Evolutionary conservation across 2,888 invertebrate species (phyloP).

Genomic region (Drosophila neotestacea): DNA sequence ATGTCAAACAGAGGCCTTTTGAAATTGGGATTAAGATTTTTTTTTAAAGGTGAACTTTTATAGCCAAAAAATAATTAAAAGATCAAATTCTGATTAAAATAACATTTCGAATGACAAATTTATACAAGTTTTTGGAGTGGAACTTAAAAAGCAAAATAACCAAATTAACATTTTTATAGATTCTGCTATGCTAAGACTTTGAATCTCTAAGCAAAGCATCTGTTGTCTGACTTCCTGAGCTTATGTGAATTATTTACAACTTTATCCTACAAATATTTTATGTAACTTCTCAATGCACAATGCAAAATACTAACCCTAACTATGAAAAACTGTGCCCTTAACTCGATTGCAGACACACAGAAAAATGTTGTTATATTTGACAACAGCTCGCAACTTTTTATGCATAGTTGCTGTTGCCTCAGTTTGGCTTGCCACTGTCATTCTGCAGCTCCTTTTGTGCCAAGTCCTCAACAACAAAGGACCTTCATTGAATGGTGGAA

Average conservation of each 20-base stretch:
- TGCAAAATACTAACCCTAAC: slow-evolving; percentile 28
- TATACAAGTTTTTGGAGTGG: too few species aligned
- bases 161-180: too few species aligned
- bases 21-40: too few species aligned
- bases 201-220: not conserved
- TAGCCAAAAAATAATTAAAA: too few species aligned
- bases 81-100: too few species aligned
- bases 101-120: too few species aligned
- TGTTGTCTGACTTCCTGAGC: slow-evolving; percentile 7
- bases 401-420: slow-evolving; percentile 4
- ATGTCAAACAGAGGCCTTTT: too few species aligned
- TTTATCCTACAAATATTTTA: slow-evolving; percentile 4
- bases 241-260: slow-evolving; percentile 33
- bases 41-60: too few species aligned
- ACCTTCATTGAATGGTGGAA: slow-evolving; percentile 72
- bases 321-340: slow-evolving; percentile 22
- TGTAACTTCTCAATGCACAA: slow-evolving; percentile 27
- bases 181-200: not conserved
- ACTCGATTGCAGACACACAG: slow-evolving; percentile 37
- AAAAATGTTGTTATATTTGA: slow-evolving; percentile 49
- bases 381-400: slow-evolving; percentile 34
- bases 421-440: not conserved
- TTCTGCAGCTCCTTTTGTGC: slow-evolving; percentile 49
- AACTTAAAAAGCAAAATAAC: too few species aligned
- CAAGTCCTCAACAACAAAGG: slow-evolving; percentile 60